Evolutionary conservation across 2,113 vertebrate genomes (phyloP), one percentile per base, ranked within the genome.

Genomic region (Diadophis punctatus): DNA sequence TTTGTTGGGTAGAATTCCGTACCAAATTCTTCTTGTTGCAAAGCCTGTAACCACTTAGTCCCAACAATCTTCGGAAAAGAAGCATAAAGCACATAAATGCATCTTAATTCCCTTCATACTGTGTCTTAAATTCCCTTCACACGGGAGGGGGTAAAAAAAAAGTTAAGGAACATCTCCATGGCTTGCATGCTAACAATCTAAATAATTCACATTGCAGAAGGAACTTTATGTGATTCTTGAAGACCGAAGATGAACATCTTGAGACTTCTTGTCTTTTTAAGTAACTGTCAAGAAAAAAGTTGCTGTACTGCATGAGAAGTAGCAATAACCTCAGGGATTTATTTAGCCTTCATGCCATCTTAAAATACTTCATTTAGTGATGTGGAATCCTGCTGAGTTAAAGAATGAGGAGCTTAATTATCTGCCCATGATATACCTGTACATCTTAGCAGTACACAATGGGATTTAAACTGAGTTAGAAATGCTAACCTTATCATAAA

Each of bases 361-460:
- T 96, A 98, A 97, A 92, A 93, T 89, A 93, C 97, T 93, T 74
- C 95, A 88, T 97, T 97, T 97, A 97, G 97, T 98, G 97, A 96
- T 97, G 95, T 94, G 96, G 96, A 97, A 97, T 96, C 56, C 87
- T 93, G 95, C 93, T 94, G 12, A 94, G 88, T 48, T 55, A 14
- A 43, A 52, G 53, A 85, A 53, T 92, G 86, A 84, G 92, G 97
- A 74, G 43, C 85, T 94, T 96, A 96, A 97, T 97, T 97, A 97
- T 91, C 92, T 96, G 34, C 86, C 95, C 93, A 94, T 95, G 63
- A 96, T 96, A 93, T 88, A 93, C 80, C 89, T 95, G 91, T 91
- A 94, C 92, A 86, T 90, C 93, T 95, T 63, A 94, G 63, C 96
- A 58, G 91, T 93, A 23, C 90, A 95, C 3, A 68, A 3, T 80